Evolutionary conservation across 92 coral and sea anemone species (phyloP), one percentile per base, ranked within the genome.

Genomic region (Porites evermanni): DNA sequence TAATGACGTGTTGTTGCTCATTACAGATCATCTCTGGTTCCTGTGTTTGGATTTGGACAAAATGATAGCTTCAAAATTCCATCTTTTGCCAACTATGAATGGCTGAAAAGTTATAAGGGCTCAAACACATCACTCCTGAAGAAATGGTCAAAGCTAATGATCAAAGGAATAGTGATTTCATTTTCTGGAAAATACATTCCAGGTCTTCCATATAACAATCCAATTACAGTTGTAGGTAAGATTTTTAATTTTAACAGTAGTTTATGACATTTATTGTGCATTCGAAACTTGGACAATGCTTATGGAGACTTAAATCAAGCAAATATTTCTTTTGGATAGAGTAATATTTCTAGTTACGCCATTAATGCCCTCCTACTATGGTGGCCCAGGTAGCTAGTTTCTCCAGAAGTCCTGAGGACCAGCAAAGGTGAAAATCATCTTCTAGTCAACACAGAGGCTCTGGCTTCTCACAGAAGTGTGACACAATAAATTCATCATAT

Each of bases 11-110:
- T 78, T 8, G 1, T 64, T 50, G 13, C 14, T 21, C 1, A 64
- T 61, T 60, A 21, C 86, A 96, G 98, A 67, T 92, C 98, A 13
- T 79, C 87, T 53, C 95, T 96, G 13, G 96, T 96, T 20, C 98
- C 98, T 11, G 96, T 94, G n/a, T 96, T 94, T 86, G 97, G 95
- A 3, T 96, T 96, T 84, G 98, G 98, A 19, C 92, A 96, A 79
- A 94, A 93, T 82, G 93, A 96, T 70, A 77, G 72, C 61, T 92
- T 84, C 71, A 82, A 68, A 19, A 86, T 53, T 24, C 88, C 91
- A 18, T 70, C 10, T 18, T 24, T 61, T 2, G 11, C 13, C 8
- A 66, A 67, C 73, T 53, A 50, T 51, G 65, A 66, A 11, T 79
- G 72, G 74, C 64, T 79, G 19, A 67, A 50, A 5, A 79, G 64